Evolutionary conservation across 1,140 invertebrate genomes (phyloP).

Genomic region (Drosophila suzukii): DNA sequence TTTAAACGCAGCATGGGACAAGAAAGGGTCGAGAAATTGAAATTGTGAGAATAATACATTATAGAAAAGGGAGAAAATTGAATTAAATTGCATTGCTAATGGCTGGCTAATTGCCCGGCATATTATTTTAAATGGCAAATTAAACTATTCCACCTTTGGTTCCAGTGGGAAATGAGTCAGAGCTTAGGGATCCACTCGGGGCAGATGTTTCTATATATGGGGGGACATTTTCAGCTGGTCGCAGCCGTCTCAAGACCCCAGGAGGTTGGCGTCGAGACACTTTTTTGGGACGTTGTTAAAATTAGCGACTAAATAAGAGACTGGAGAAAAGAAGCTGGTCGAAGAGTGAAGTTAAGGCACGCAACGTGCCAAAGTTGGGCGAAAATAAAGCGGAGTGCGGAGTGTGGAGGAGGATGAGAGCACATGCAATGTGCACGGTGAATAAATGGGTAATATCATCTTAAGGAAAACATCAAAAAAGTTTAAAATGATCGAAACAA

Average conservation of each 20-base stretch:
- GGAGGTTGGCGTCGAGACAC: slow-evolving; percentile 65
- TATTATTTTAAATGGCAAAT: slow-evolving; percentile 52
- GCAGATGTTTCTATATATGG: slow-evolving; percentile 26
- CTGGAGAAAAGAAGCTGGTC: slow-evolving; percentile 19
- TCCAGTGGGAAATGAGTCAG: slow-evolving; percentile 10
- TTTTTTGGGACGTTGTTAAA: slow-evolving; percentile 65
- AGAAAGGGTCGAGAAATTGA: neutral
- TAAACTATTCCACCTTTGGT: slow-evolving; percentile 31
- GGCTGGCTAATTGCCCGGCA: slow-evolving; percentile 26
- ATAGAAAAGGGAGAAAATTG: slow-evolving; percentile 21
- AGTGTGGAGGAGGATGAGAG: slow-evolving; percentile 14
- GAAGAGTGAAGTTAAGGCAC: slow-evolving; percentile 59
- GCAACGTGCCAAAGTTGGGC: slow-evolving; percentile 58
- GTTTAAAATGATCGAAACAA: too few relatives aligned
- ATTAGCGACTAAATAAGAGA: slow-evolving; percentile 66
- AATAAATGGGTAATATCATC: neutral
- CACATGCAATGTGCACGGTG: slow-evolving; percentile 57
- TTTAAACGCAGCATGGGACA: slow-evolving; percentile 37
- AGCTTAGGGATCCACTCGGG: slow-evolving; percentile 16
- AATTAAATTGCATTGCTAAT: slow-evolving; percentile 44
- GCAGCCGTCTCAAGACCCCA: slow-evolving; percentile 50
- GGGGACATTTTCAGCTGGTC: slow-evolving; percentile 51
- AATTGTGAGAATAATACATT: slow-evolving; percentile 25
- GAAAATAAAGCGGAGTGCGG: slow-evolving; percentile 7
- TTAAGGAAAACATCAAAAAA: neutral